Base-by-base conservation (phyloP, 2,888 invertebrate species). In the Brachyptera putata region DNA sequence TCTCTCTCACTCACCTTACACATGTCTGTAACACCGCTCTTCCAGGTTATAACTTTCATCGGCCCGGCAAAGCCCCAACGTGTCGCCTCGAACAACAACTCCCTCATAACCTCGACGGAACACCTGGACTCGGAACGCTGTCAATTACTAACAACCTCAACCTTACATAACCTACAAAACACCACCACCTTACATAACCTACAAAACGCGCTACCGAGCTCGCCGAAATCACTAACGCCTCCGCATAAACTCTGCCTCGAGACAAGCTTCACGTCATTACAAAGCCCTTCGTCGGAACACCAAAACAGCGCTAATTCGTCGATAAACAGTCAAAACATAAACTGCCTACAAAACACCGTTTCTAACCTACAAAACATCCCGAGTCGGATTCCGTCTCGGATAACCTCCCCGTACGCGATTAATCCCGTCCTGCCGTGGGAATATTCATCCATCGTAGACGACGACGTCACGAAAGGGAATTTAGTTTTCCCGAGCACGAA, bases 51-150 rank as follows among this genome's bases (percentile, higher is more conserved):
- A 84, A 85, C 85, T 65, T 83, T 87, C 68, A 81, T 86, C 72
- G 90, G 90, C 53, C 89, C 90, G 64, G 83, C 85, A 63, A 91
- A 90, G 74, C 90, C 90, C 11, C 86, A 86, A 71, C 80, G 87
- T 49, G 70, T 76, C 48, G 69, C 73, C 25, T 73, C 75, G 25
- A 67, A 64, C 58, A 66, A 58, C 41, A 65, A 63, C 34, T 60
- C 63, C 9, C 37, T 50, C 22, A 57, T 61, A 13, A 74, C 75
- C 56, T 75, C 73, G 24, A 66, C 71, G 56, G 74, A 77, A 53
- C 72, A 74, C 60, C 73, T 75, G 43, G 65, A 70, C 64, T 66
- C 67, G 30, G 70, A 70, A 53, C 64, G 66, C 39, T 66, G 67
- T 46, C 70, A 66, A 56, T 64, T 70, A 1, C 56, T 69, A n/a